Conservation (phyloP, 2,888 invertebrate species). For the Drosophila dives region DNA sequence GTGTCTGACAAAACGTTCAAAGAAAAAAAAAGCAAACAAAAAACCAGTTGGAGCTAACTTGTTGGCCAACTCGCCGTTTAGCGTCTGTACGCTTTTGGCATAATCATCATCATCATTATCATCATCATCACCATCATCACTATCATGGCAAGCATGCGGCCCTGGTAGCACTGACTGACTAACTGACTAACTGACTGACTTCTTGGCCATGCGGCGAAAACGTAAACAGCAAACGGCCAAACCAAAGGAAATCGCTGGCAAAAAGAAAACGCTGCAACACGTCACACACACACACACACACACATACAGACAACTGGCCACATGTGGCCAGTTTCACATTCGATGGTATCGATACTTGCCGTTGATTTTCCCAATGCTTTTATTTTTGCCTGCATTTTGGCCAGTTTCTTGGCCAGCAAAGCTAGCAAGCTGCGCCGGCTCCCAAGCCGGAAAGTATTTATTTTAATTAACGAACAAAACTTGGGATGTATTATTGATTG, state of each 20-base stretch:
- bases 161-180: conserved; percentile 67
- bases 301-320: conserved; percentile 22
- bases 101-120: conserved; percentile 61
- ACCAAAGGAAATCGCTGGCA: conserved; percentile 52
- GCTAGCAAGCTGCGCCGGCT: conserved; percentile 32
- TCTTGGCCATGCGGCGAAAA: conserved; percentile 64
- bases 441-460: conserved; percentile 75
- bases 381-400: conserved; percentile 33
- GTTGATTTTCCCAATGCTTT: conserved; percentile 35
- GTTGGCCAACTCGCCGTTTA: conserved; percentile 56
- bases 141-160: conserved; percentile 40
- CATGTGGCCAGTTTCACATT: conserved; percentile 71
- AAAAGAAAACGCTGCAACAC: conserved; percentile 54
- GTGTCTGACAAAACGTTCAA: conserved; percentile 6
- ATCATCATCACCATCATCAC: conserved; percentile 55
- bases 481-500: conserved; percentile 45
- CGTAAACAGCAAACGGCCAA: conserved; percentile 43
- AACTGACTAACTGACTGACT: conserved; percentile 64
- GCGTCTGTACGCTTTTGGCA: conserved; percentile 60
- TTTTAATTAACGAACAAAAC: conserved; percentile 73
- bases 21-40: not conserved
- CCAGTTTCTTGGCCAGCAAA: conserved; percentile 39
- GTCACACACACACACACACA: not conserved
- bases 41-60: conserved; percentile 69
- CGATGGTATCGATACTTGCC: conserved; percentile 49